phyloP scores from a whole-genome alignment of 2,113 vertebrate species.

The Clarias gariepinus region DNA sequence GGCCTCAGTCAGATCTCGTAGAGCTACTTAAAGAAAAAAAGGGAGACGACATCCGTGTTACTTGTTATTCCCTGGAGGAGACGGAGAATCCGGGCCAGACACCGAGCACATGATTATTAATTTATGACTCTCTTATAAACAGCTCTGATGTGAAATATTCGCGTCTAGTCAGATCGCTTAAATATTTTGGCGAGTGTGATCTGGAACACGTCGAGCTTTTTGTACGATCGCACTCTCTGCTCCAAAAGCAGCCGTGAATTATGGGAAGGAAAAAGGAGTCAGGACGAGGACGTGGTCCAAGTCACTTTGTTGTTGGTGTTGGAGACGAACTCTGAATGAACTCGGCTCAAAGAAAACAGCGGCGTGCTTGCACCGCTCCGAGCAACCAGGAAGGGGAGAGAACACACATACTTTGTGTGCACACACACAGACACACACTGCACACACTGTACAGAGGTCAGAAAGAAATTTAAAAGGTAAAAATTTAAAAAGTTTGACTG shows the following conservation, averaged over 20 bases:
- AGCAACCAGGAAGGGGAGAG: not conserved
- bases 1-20: not conserved
- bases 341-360: constrained; percentile 70
- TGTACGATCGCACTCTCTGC: not conserved
- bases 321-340: constrained; percentile 98
- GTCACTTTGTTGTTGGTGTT: constrained; percentile 90
- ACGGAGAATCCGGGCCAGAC: not conserved
- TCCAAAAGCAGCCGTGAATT: constrained; percentile 67
- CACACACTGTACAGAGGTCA: not conserved
- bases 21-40: not conserved
- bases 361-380: not conserved
- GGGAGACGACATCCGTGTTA: not conserved
- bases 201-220: constrained; percentile 27
- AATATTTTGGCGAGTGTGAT: constrained; percentile 17
- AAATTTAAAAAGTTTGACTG: not conserved
- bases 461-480: not conserved
- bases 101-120: not conserved
- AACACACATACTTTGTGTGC: not conserved
- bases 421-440: not conserved
- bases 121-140: constrained; percentile 1
- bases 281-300: constrained; percentile 91
- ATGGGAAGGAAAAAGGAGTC: constrained; percentile 66
- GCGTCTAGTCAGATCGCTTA: not conserved
- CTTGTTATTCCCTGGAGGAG: not conserved
- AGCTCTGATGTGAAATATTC: not conserved